phyloP scores from a whole-genome alignment of 2,113 vertebrate genomes.

The Tretioscincus oriximinensis region DNA sequence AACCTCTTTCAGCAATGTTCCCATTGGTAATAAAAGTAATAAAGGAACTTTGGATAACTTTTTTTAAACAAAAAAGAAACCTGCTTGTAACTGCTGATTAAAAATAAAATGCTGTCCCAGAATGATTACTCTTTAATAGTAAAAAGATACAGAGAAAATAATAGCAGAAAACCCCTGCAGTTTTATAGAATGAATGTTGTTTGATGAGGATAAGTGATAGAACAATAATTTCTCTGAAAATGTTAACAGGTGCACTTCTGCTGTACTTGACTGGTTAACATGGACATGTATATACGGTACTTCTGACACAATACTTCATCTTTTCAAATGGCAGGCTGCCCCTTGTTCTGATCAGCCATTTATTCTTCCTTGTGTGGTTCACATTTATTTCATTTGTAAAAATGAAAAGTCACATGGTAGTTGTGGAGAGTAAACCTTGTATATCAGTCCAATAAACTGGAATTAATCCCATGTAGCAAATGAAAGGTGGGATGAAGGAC shows the following conservation, averaged over 20 bases:
- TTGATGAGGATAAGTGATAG: slow-evolving; percentile 27
- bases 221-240: slow-evolving; percentile 33
- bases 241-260: slow-evolving; percentile 25
- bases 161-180: slow-evolving; percentile 10
- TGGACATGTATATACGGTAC: neutral
- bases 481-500: neutral
- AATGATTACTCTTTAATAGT: slow-evolving; percentile 22
- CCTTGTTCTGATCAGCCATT: neutral
- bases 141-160: slow-evolving; percentile 41
- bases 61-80: slow-evolving; percentile 1
- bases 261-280: neutral
- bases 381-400: slow-evolving; percentile 24
- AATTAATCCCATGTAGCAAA: neutral
- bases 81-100: slow-evolving; percentile 15
- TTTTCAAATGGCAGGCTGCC: neutral
- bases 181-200: slow-evolving; percentile 35
- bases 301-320: neutral
- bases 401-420: neutral
- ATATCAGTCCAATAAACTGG: neutral
- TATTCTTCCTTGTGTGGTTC: neutral
- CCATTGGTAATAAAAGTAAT: slow-evolving; percentile 29
- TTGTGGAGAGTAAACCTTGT: neutral
- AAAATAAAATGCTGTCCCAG: slow-evolving; percentile 40
- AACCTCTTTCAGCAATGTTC: slow-evolving; percentile 42
- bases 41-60: slow-evolving; percentile 19